These are phyloP conservation scores for Polymixis lichenea DNA, from an alignment of 2,888 invertebrate species.

Conservation along the genomic window DNA sequence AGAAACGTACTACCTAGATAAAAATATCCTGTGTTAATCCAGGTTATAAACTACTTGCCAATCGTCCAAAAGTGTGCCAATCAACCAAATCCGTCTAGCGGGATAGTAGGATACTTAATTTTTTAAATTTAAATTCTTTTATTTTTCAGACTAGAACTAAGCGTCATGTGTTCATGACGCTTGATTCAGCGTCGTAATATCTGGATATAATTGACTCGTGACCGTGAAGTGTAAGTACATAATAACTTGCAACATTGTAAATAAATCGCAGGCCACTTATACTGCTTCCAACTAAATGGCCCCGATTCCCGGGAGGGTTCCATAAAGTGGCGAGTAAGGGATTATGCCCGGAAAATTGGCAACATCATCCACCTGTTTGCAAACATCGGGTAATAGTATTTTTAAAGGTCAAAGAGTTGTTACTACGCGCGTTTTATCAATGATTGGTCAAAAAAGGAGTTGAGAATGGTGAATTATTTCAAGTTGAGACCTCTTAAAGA, in stretches of 20 bases:
- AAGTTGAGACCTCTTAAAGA: too few relatives aligned
- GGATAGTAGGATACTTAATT: too few relatives aligned
- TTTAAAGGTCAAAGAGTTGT: not conserved
- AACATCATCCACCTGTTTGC: conserved; percentile 38
- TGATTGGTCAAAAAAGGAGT: not conserved
- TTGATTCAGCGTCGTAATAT: not conserved
- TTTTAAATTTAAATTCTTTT: too few relatives aligned
- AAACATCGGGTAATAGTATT: not conserved
- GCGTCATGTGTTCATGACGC: not conserved
- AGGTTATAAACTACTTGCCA: too few relatives aligned
- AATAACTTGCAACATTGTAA: conserved; percentile 10
- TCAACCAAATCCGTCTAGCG: too few relatives aligned
- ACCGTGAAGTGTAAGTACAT: too few relatives aligned
- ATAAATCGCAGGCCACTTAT: conserved; percentile 12
- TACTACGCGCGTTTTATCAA: not conserved
- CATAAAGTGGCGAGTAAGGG: conserved; percentile 23
- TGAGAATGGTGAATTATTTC: not conserved
- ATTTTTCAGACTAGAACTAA: too few relatives aligned
- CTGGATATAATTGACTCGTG: not conserved
- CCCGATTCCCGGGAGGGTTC: not conserved
- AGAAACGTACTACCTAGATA: too few relatives aligned
- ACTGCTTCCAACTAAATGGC: conserved; percentile 6
- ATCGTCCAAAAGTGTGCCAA: too few relatives aligned
- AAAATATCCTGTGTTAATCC: too few relatives aligned
- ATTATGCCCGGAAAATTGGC: conserved; percentile 28